These are phyloP conservation scores for Ginglymostoma cirratum DNA, from an alignment of 2,113 vertebrate genomes.

Conservation along the genomic window DNA sequence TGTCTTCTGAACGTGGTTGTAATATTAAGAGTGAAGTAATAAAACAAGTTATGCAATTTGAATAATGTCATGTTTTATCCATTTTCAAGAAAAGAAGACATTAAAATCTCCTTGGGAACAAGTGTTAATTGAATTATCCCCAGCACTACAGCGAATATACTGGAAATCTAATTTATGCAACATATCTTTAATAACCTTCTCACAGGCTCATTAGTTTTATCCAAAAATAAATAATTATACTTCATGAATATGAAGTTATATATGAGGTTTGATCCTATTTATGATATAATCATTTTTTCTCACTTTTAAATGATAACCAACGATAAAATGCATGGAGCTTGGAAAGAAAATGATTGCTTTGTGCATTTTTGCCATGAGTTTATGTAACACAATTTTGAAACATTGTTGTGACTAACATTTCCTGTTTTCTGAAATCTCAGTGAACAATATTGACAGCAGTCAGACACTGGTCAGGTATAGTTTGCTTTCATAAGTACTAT, in stretches of 20 bases:
- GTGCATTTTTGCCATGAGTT: background rate
- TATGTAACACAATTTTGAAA: no score
- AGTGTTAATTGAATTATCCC: background rate
- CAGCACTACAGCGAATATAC: background rate
- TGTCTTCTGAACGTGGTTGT: background rate
- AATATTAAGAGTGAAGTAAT: background rate
- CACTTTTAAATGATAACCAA: background rate
- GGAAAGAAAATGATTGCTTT: background rate
- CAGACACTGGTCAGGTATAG: background rate
- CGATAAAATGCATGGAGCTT: background rate
- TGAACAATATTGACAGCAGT: background rate
- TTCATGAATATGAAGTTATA: background rate
- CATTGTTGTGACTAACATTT: background rate
- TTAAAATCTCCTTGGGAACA: background rate
- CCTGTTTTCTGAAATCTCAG: background rate
- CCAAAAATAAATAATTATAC: background rate
- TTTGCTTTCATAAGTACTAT: background rate
- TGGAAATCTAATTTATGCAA: background rate
- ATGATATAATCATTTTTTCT: background rate
- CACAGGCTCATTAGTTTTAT: background rate
- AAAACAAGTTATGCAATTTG: background rate
- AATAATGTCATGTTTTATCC: background rate
- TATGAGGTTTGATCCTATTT: background rate
- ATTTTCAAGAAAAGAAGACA: background rate
- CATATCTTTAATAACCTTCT: background rate